phyloP scores from a whole-genome alignment of 2,888 invertebrate species.

The Malthinus flaveolus region DNA sequence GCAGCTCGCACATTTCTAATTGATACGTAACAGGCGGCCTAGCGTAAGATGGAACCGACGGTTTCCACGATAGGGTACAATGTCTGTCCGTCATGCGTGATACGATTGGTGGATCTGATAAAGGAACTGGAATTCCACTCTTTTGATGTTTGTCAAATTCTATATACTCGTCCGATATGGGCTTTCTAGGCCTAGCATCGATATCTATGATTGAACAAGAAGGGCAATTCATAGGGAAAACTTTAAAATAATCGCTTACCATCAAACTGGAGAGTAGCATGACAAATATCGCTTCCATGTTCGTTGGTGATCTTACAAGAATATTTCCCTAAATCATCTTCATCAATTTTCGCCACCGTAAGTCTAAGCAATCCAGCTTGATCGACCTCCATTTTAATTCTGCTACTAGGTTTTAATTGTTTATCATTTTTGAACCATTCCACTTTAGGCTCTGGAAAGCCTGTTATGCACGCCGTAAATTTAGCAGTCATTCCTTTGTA shows the following conservation, averaged over 20 bases:
- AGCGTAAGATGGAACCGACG: slow-evolving; percentile 86
- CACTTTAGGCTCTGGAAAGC: slow-evolving; percentile 84
- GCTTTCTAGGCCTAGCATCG: slow-evolving; percentile 68
- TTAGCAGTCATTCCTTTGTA: slow-evolving; percentile 87
- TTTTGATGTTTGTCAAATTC: slow-evolving; percentile 83
- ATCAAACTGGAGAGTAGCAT: slow-evolving; percentile 79
- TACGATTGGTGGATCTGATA: slow-evolving; percentile 89
- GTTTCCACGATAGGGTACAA: slow-evolving; percentile 90
- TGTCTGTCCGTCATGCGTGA: slow-evolving; percentile 89
- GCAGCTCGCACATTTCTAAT: slow-evolving; percentile 91
- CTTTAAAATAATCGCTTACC: slow-evolving; percentile 67
- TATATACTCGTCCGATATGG: slow-evolving; percentile 77
- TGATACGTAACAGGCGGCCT: slow-evolving; percentile 91
- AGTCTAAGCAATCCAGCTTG: slow-evolving; percentile 81
- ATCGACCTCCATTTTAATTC: slow-evolving; percentile 82
- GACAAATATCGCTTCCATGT: slow-evolving; percentile 80
- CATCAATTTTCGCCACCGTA: slow-evolving; percentile 75
- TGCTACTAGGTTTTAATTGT: slow-evolving; percentile 78
- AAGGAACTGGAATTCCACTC: slow-evolving; percentile 82
- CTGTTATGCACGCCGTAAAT: slow-evolving; percentile 90
- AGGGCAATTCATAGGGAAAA: too few species aligned
- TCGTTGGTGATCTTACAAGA: slow-evolving; percentile 81
- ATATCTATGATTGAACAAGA: slow-evolving; percentile 56
- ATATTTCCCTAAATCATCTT: slow-evolving; percentile 84
- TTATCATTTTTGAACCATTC: slow-evolving; percentile 85